These are phyloP conservation scores for Nothobranchius furzeri DNA, from an alignment of 2,113 vertebrate genomes.

Conservation along the genomic window DNA sequence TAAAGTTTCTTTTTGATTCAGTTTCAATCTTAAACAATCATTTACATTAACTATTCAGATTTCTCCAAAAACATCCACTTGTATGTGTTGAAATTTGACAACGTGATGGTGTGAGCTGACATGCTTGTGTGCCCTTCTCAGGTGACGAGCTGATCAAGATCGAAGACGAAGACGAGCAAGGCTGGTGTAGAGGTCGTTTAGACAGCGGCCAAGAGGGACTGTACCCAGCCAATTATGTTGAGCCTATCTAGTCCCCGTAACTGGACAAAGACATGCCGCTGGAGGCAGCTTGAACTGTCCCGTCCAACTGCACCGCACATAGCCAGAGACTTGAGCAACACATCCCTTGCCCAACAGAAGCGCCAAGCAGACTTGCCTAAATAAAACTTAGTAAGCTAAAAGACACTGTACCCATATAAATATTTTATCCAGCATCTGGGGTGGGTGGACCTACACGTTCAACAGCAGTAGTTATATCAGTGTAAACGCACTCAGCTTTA, in stretches of 20 bases:
- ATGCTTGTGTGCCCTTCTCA: conserved; percentile 58
- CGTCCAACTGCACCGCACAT: conserved; percentile 73
- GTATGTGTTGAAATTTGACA: no score
- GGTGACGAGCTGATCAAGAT: conserved; percentile 96
- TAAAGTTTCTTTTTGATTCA: no score
- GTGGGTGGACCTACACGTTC: conserved; percentile 64
- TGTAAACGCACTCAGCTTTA: conserved; percentile 68
- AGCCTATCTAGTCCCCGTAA: conserved; percentile 85
- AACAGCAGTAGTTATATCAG: conserved; percentile 71
- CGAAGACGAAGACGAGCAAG: conserved; percentile 96
- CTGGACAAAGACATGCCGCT: conserved; percentile 68
- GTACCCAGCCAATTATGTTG: conserved; percentile 98
- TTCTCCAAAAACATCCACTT: no score
- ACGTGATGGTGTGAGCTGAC: no score
- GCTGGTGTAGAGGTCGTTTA: conserved; percentile 98
- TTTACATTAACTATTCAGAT: no score
- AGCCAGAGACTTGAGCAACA: conserved; percentile 83
- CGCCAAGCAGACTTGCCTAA: conserved; percentile 78
- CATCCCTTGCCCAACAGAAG: conserved; percentile 77
- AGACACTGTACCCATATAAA: conserved; percentile 76
- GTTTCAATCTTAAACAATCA: no score
- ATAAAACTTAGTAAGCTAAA: conserved; percentile 79
- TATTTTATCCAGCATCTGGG: conserved; percentile 76
- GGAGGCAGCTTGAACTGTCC: conserved; percentile 81
- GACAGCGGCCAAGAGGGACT: conserved; percentile 93